Evolutionary conservation across 2,113 vertebrate genomes (phyloP), one percentile per base, ranked within the genome.

Genomic region (Sapayoa aenigma): DNA sequence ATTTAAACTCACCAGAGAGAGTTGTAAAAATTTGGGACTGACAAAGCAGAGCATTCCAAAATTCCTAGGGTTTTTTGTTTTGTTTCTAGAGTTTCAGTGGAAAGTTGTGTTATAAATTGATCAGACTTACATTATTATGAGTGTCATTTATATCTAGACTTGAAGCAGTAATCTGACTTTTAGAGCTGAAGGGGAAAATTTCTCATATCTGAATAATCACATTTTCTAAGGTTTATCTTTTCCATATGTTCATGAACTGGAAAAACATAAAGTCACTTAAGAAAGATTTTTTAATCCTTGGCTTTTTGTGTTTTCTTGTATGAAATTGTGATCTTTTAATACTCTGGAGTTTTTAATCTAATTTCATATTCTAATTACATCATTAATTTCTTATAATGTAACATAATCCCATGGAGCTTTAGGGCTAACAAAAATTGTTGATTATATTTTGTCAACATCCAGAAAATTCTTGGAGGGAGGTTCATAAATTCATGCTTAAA

Each of bases 341-440:
- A 42, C 41, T 41, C 14, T 73, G 80, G 33, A 74, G 16, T 4
- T 90, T 95, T 71, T 79, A 0, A 76, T 55, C 30, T 77, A 80
- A 83, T 83, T 94, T 79, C 9, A 59, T 93, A 85, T 90, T 94
- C 35, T 83, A 90, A 80, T 91, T 87, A 52, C 16, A 80, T 75
- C 33, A 55, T 89, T 76, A 90, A 67, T 59, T 93, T 53, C 50
- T 80, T 69, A 10, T 4, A 52, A 12, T 46, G 25, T 53, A 8
- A 1, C 27, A 14, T 31, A 49, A 53, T 93, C 50, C 21, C n/a
- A 69, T 89, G 39, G 89, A 86, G 30, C 35, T 67, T 89, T 81
- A 83, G 14, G 30, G 4, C 14, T 60, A 73, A 69, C 4, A 65
- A 23, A 41, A 94, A 79, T n/a, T 58, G 8, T 10, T 76, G 31